A percentile compares a stretch with the other conserved stretches of the same genome.
Evolutionary conservation across 2,797 vertebrate species (phyloP).

Genomic region (Schizothorax lantsangensis): DNA sequence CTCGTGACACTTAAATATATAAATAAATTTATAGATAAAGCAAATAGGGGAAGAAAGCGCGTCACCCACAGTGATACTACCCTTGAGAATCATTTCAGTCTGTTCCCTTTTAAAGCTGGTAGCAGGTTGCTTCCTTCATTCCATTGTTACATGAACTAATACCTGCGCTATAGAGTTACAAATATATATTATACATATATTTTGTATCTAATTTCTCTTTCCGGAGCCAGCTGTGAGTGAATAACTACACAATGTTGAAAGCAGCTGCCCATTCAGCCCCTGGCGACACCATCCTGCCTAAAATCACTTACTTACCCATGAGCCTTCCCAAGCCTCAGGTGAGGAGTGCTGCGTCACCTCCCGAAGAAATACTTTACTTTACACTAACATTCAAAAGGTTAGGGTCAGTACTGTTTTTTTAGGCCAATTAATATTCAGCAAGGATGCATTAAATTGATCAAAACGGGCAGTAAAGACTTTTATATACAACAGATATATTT

Average conservation of each 20-base stretch:
- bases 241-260: conserved; percentile 64
- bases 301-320: conserved; percentile 60
- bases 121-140: conserved; percentile 74
- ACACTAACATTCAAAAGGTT: background rate
- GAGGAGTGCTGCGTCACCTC: conserved; percentile 60
- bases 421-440: background rate
- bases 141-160: conserved; percentile 68
- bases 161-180: conserved; percentile 64
- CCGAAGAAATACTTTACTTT: conserved; percentile 2
- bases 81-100: conserved; percentile 81
- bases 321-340: conserved; percentile 70
- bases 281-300: conserved; percentile 49
- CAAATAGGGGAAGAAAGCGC: conserved; percentile 63
- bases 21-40: conserved; percentile 80
- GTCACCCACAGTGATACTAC: conserved; percentile 72
- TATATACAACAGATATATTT: background rate
- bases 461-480: too few relatives aligned
- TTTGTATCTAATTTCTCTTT: conserved; percentile 63
- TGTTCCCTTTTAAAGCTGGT: conserved; percentile 81
- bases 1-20: conserved; percentile 72
- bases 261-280: conserved; percentile 27
- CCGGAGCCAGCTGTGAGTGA: conserved; percentile 62
- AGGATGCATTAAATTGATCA: background rate
- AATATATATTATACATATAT: conserved; percentile 60
- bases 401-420: background rate